Percentiles rank a stretch among this genome's conserved stretches.
Evolutionary conservation across 2,797 vertebrate genomes (phyloP).

Genomic region (Ptychobarbus kaznakovi): DNA sequence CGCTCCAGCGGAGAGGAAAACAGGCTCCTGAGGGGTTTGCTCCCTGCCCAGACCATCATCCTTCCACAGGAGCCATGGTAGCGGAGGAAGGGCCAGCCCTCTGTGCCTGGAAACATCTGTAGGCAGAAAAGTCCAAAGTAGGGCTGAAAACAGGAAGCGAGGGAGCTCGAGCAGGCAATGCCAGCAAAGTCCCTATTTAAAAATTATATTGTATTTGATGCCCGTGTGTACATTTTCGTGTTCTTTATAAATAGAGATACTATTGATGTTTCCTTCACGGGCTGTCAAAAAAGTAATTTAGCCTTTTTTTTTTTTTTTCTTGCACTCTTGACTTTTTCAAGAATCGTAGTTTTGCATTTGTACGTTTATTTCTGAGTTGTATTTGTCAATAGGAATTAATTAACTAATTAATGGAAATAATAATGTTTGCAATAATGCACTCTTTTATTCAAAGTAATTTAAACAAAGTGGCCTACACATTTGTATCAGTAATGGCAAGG

Average conservation of each 20-base stretch:
- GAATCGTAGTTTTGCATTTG: too few species aligned
- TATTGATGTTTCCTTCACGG: neutral
- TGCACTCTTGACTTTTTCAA: too few species aligned
- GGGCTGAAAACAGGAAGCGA: constrained; percentile 22
- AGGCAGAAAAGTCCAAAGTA: constrained; percentile 23
- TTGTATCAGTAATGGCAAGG: neutral
- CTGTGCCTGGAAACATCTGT: constrained; percentile 83
- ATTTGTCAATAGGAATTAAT: too few species aligned
- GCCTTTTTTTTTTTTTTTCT: too few species aligned
- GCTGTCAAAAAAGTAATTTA: too few species aligned
- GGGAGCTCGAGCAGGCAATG: constrained; percentile 5
- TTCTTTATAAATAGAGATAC: neutral
- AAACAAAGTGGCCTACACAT: neutral
- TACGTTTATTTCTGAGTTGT: too few species aligned
- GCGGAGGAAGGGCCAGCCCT: constrained; percentile 85
- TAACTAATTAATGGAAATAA: neutral
- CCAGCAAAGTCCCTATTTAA: neutral
- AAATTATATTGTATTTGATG: too few species aligned
- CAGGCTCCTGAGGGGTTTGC: constrained; percentile 73
- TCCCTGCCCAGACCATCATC: constrained; percentile 77
- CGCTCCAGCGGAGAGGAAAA: constrained; percentile 69
- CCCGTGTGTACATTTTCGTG: neutral
- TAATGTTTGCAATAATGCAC: neutral
- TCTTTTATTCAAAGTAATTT: neutral
- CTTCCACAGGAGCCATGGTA: constrained; percentile 85